These are phyloP conservation scores for Archips xylosteana DNA, from an alignment of 2,888 invertebrate genomes.

Conservation along the genomic window DNA sequence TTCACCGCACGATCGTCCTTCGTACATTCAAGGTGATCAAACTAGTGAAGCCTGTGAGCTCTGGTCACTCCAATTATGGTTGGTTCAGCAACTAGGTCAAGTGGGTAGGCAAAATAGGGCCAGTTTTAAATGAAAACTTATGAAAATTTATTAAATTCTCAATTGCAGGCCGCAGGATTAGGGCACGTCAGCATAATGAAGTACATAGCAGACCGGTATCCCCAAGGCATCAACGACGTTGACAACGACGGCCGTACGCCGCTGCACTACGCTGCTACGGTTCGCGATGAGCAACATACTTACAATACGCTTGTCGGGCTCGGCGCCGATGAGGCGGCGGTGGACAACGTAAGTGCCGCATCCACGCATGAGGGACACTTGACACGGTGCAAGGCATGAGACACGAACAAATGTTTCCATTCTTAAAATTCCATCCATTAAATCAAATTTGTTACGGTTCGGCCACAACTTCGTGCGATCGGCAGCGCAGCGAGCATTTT, in stretches of 20 bases:
- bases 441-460: too few species aligned
- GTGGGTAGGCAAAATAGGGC: too few species aligned
- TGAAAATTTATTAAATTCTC: too few species aligned
- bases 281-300: conserved; percentile 91
- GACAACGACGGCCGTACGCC: conserved; percentile 95
- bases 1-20: too few species aligned
- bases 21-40: too few species aligned
- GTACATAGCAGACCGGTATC: conserved; percentile 89
- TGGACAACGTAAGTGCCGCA: conserved; percentile 90
- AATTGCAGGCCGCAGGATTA: conserved; percentile 91
- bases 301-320: conserved; percentile 91
- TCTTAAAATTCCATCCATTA: background rate
- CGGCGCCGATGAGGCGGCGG: conserved; percentile 93
- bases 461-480: too few species aligned
- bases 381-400: background rate
- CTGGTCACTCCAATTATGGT: too few species aligned
- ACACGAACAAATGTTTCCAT: background rate
- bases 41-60: too few species aligned
- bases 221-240: conserved; percentile 88
- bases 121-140: too few species aligned
- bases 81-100: too few species aligned
- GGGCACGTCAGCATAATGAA: conserved; percentile 91
- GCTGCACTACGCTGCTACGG: conserved; percentile 94
- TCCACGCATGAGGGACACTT: conserved; percentile 1
- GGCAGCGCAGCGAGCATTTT: too few species aligned